Evolutionary conservation across 2,113 vertebrate species (phyloP).

Genomic region (Pachycephala philippinensis): DNA sequence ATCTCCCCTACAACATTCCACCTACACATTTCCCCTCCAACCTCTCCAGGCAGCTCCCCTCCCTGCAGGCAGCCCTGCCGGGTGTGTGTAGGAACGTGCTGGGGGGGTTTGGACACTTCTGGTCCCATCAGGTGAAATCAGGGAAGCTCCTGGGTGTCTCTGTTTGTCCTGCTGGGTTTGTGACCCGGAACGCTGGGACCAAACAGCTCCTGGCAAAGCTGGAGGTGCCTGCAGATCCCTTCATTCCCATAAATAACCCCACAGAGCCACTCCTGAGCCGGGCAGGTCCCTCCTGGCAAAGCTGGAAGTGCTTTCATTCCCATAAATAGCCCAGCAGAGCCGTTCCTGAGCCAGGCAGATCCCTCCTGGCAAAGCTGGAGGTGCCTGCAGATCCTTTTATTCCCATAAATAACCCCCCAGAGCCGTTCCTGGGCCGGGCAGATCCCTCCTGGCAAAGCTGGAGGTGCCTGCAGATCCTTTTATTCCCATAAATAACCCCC

Average conservation of each 20-base stretch:
- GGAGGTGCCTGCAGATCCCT: too few species aligned
- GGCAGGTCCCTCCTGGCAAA: too few species aligned
- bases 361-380: too few species aligned
- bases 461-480: background rate
- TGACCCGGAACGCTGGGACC: background rate
- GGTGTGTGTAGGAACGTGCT: accelerated
- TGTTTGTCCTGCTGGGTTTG: background rate
- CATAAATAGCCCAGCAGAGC: too few species aligned
- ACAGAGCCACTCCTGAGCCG: too few species aligned
- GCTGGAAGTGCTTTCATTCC: too few species aligned
- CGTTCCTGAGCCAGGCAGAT: too few species aligned
- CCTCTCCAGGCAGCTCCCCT: background rate
- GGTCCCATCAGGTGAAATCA: background rate
- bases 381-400: too few species aligned
- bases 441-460: background rate
- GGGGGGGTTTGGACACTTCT: background rate
- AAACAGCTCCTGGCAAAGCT: background rate
- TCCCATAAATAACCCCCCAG: too few species aligned
- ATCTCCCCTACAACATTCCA: background rate
- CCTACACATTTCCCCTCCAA: background rate
- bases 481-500: accelerated
- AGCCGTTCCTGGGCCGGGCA: background rate
- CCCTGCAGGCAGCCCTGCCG: background rate
- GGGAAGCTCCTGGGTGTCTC: background rate
- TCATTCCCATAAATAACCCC: too few species aligned